Conservation (phyloP, 2,888 invertebrate species). For the Cyaniris semiargus region DNA sequence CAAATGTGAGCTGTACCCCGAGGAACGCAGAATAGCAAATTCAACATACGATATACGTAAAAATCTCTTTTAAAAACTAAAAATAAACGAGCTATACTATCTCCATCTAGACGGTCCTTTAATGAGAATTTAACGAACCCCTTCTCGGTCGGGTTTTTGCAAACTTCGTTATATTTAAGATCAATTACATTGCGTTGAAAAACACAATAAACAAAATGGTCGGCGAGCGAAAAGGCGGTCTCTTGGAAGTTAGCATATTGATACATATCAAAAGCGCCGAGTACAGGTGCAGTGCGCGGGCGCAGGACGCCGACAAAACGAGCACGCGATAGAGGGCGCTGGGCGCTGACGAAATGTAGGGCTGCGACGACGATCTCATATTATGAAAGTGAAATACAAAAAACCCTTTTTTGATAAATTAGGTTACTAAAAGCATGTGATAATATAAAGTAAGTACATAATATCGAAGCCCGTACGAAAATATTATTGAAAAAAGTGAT, state of each 20-base stretch:
- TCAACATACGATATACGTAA: neutral
- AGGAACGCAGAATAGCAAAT: neutral
- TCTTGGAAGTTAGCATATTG: slow-evolving; percentile 66
- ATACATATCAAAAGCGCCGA: slow-evolving; percentile 64
- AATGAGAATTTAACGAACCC: slow-evolving; percentile 15
- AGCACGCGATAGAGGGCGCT: slow-evolving; percentile 61
- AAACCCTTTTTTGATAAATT: neutral
- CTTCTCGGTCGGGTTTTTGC: neutral
- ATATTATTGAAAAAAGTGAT: too few relatives aligned
- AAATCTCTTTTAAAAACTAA: neutral
- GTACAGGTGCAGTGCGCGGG: slow-evolving; percentile 50
- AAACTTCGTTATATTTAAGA: slow-evolving; percentile 21
- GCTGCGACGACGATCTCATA: slow-evolving; percentile 25
- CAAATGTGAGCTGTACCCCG: neutral
- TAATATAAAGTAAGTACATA: too few relatives aligned
- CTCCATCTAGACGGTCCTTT: slow-evolving; percentile 3
- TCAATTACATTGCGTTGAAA: slow-evolving; percentile 26
- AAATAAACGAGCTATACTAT: neutral
- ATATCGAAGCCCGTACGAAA: too few relatives aligned
- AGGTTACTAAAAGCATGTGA: neutral
- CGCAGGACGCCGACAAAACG: slow-evolving; percentile 63
- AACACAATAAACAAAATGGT: slow-evolving; percentile 25
- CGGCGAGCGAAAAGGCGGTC: slow-evolving; percentile 31
- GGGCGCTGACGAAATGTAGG: slow-evolving; percentile 52
- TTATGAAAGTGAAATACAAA: slow-evolving; percentile 13